phyloP scores from a whole-genome alignment of 2,113 vertebrate genomes.

The Mus spicilegus region DNA sequence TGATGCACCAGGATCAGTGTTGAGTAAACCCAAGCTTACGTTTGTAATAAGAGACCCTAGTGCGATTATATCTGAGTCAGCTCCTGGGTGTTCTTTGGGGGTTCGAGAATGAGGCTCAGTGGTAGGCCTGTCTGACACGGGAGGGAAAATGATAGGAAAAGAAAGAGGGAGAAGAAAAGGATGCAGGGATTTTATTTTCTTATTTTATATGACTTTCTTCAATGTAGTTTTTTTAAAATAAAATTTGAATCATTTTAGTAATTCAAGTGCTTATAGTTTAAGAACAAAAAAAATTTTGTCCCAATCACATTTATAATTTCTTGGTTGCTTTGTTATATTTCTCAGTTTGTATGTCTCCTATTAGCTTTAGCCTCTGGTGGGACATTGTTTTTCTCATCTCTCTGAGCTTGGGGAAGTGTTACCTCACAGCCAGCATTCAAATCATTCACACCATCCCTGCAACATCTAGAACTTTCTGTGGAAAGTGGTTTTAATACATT shows the following conservation, averaged over 20 bases:
- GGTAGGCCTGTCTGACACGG: background rate
- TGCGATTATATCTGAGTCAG: too few species aligned
- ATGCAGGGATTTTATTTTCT: background rate
- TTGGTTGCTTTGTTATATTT: background rate
- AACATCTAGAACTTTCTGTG: background rate
- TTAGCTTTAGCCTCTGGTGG: background rate
- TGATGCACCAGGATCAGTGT: too few species aligned
- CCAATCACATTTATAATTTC: background rate
- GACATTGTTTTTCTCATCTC: background rate
- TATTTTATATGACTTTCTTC: background rate
- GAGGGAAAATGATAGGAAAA: background rate
- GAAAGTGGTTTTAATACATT: background rate
- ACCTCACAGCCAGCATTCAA: background rate
- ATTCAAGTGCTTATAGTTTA: slow-evolving; percentile 25
- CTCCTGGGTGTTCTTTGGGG: too few species aligned
- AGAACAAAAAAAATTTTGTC: background rate
- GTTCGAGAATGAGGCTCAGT: background rate
- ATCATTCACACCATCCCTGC: background rate
- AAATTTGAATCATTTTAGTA: background rate
- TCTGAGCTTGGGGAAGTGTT: background rate
- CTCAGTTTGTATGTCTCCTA: background rate
- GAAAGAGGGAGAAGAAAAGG: background rate
- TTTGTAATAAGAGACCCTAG: too few species aligned
- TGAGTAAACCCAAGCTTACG: too few species aligned
- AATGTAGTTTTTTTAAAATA: slow-evolving; percentile 15